Base-by-base conservation (phyloP, 2,797 vertebrate species). In the Cryptoblepharus egeriae region DNA sequence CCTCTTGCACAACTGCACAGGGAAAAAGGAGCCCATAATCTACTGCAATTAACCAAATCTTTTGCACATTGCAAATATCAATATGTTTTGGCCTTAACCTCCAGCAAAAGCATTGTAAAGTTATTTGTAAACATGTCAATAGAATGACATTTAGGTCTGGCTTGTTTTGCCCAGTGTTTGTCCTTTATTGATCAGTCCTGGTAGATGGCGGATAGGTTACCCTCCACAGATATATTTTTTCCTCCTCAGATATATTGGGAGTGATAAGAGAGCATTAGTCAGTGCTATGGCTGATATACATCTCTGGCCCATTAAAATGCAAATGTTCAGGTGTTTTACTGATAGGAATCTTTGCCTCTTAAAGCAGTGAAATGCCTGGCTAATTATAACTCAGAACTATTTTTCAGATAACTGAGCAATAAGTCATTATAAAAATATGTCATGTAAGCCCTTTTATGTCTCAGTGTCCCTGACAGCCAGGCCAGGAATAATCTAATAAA, bases 221-320 rank as follows among this genome's bases (percentile, higher is more conserved):
- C 71, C 85, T 88, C 75, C 80, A 74, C 58, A 84, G 79, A 86
- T 82, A 35, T 90, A 80, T 81, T 76, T 84, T 90, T 84, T 81
- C 84, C 75, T 90, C n/a, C n/a, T n/a, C n/a, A n/a, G n/a, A n/a
- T n/a, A n/a, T 93, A 89, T 84, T 91, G 81, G 42, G 12, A 57
- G 86, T 89, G 91, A 88, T 93, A 88, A 89, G 88, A 85, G 77
- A 82, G 86, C 87, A 87, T 90, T 68, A 58, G 0, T 90, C 85
- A 79, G 84, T 86, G 89, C 86, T 90, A 86, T 89, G 91, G 84
- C 89, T 88, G 91, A 94, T 93, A 92, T 88, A 90, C 87, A 93
- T 94, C 93, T 93, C 90, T 76, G 90, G 89, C 45, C 87, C 88
- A 94, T 93, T 94, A 94, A 94, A 93, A 94, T 94, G 93, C 89